These are phyloP conservation scores for Leucozona laternaria DNA, from an alignment of 2,888 invertebrate species.

Conservation along the genomic window DNA sequence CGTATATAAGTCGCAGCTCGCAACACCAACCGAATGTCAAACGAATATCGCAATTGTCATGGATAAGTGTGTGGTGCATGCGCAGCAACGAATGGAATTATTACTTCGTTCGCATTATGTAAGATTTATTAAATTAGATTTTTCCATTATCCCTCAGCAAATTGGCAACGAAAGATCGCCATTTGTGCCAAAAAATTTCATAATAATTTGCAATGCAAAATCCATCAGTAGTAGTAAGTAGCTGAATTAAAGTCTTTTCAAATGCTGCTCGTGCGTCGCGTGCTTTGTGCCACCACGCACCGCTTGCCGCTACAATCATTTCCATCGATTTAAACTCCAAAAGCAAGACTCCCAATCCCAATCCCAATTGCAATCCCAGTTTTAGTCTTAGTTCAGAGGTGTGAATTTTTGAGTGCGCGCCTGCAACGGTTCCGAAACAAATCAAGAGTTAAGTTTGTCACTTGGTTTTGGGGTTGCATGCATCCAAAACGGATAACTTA, in stretches of 20 bases:
- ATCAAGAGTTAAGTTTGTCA: conserved; percentile 70
- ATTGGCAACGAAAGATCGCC: conserved; percentile 49
- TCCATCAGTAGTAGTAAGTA: conserved; percentile 6
- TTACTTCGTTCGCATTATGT: conserved; percentile 62
- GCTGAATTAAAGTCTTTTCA: conserved; percentile 52
- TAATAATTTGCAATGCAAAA: conserved; percentile 64
- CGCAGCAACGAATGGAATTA: conserved; percentile 48
- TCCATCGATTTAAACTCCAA: not conserved
- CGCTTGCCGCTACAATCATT: not conserved
- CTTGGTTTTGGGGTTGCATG: conserved; percentile 65
- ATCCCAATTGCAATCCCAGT: too few species aligned
- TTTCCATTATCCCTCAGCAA: conserved; percentile 65
- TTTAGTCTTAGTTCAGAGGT: conserved; percentile 36
- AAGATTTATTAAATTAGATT: conserved; percentile 71
- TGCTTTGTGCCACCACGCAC: conserved; percentile 19
- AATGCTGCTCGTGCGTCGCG: conserved; percentile 21
- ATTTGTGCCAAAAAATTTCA: conserved; percentile 54
- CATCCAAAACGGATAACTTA: conserved; percentile 65
- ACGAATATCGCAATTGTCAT: conserved; percentile 72
- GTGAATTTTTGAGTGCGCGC: conserved; percentile 54
- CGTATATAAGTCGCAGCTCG: conserved; percentile 1
- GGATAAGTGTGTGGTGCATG: conserved; percentile 26
- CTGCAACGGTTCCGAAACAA: conserved; percentile 54
- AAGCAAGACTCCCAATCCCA: not conserved
- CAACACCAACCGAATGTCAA: conserved; percentile 47